Percentiles rank a stretch among this genome's conserved stretches.
phyloP scores from a whole-genome alignment of 1,140 invertebrate species.

The Hydropsyche tenuis region DNA sequence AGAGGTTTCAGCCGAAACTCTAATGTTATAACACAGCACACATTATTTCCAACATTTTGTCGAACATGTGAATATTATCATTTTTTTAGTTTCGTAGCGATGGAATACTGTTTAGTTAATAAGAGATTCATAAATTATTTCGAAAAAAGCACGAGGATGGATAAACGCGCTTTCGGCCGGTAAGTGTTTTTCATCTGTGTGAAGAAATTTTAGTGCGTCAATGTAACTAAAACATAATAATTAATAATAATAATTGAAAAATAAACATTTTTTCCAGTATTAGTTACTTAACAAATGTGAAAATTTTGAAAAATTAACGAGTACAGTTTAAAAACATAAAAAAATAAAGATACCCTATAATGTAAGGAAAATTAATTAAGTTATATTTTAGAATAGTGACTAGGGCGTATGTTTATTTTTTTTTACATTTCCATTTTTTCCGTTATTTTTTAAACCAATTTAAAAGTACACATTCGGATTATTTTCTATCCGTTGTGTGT shows the following conservation, averaged over 20 bases:
- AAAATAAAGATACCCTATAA: slow-evolving; percentile 19
- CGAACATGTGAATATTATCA: neutral
- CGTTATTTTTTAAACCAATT: neutral
- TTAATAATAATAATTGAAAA: neutral
- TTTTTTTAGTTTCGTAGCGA: slow-evolving; percentile 17
- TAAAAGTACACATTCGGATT: neutral
- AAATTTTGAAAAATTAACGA: slow-evolving; percentile 6
- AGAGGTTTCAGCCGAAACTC: no score
- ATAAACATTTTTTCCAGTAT: neutral
- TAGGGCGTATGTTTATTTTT: slow-evolving; percentile 25
- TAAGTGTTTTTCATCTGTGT: slow-evolving; percentile 15
- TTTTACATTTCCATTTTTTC: slow-evolving; percentile 13
- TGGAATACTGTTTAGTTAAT: slow-evolving; percentile 22
- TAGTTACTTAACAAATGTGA: slow-evolving; percentile 15
- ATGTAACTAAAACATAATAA: slow-evolving; percentile 17
- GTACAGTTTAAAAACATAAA: slow-evolving; percentile 14
- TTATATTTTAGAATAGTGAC: slow-evolving; percentile 34
- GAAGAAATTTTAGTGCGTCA: slow-evolving; percentile 14
- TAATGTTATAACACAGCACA: no score
- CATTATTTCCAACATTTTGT: no score
- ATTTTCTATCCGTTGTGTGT: neutral
- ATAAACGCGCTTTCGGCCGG: neutral
- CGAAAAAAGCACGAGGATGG: neutral
- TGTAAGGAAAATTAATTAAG: slow-evolving; percentile 33
- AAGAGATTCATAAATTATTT: neutral